Percentiles rank a stretch among this genome's conserved stretches.
Conservation (phyloP, 2,113 vertebrate species). For the Cricetomys ansorgei region DNA sequence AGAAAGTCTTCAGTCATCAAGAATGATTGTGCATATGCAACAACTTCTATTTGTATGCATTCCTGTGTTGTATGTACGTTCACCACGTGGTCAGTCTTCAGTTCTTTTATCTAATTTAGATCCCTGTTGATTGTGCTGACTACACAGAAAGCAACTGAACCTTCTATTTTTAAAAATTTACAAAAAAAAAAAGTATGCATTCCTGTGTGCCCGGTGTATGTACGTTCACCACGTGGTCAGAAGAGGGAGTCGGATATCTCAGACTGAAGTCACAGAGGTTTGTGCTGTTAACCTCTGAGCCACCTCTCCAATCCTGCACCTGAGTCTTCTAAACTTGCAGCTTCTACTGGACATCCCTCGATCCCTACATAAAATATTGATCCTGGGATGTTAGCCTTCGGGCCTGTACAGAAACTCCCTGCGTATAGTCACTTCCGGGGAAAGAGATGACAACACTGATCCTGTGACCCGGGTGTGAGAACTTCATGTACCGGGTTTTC, state of each 20-base stretch:
- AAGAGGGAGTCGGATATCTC: background rate
- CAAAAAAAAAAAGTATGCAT: background rate
- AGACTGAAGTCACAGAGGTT: background rate
- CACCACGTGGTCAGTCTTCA: no score
- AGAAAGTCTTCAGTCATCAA: constrained; percentile 12
- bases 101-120: background rate
- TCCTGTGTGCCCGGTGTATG: background rate
- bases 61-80: no score
- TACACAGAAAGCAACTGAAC: background rate
- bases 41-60: no score
- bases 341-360: background rate
- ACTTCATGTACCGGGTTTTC: background rate
- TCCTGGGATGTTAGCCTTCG: background rate
- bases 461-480: background rate
- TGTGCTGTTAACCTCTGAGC: background rate
- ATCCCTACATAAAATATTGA: background rate
- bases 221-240: background rate
- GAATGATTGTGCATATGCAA: no score
- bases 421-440: background rate
- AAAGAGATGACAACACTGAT: background rate
- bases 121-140: background rate
- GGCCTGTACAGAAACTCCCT: background rate
- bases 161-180: background rate
- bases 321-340: background rate
- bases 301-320: background rate